Conservation (phyloP, 1,140 invertebrate species). For the Pomacea maculata region DNA sequence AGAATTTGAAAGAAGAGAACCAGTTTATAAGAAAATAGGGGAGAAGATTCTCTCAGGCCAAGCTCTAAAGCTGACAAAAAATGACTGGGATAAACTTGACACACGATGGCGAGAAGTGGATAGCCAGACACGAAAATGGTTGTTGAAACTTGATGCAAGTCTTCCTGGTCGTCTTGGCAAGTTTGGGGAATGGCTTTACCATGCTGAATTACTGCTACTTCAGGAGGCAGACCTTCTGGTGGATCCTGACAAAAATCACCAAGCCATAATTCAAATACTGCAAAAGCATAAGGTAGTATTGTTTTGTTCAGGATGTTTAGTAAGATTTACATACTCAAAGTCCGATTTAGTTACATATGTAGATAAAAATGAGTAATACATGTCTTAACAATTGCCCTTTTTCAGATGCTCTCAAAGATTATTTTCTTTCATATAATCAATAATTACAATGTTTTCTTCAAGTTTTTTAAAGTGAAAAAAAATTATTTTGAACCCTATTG, state of each 20-base stretch:
- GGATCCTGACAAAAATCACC: conserved; percentile 47
- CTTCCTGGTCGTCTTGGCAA: conserved; percentile 84
- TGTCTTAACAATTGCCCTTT: too few relatives aligned
- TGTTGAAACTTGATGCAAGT: conserved; percentile 75
- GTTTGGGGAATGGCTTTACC: conserved; percentile 88
- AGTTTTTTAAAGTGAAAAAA: too few relatives aligned
- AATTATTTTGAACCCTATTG: too few relatives aligned
- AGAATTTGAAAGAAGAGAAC: conserved; percentile 53
- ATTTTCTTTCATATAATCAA: too few relatives aligned
- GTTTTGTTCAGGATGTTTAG: too few relatives aligned
- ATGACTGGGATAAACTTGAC: conserved; percentile 51
- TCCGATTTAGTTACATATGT: too few relatives aligned
- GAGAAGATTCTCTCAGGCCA: conserved; percentile 50
- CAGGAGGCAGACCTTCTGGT: conserved; percentile 42
- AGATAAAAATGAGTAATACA: too few relatives aligned
- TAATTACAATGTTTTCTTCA: too few relatives aligned
- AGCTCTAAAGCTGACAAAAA: conserved; percentile 43
- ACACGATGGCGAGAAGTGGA: conserved; percentile 49
- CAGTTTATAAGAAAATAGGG: conserved; percentile 48
- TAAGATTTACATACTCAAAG: too few relatives aligned
- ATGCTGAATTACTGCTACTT: conserved; percentile 82
- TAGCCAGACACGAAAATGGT: conserved; percentile 61
- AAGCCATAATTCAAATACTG: conserved; percentile 78
- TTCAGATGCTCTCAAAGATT: too few relatives aligned
- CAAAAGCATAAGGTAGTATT: conserved; percentile 79